phyloP scores from a whole-genome alignment of 2,113 vertebrate species.

The Dromiciops gliroides region DNA sequence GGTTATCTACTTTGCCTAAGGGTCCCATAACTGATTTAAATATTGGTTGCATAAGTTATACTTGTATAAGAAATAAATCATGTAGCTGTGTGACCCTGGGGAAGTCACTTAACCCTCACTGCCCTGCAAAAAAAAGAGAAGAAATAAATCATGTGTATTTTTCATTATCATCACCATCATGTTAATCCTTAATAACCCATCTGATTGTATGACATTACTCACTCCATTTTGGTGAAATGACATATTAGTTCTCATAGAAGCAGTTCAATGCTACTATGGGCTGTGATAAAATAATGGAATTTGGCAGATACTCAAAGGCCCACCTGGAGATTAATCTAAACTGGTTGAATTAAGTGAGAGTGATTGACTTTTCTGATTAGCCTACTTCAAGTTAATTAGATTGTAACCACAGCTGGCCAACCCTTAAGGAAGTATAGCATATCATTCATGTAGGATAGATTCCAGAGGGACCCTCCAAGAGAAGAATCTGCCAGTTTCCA shows the following conservation, averaged over 20 bases:
- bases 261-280: not conserved
- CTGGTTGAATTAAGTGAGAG: too few species aligned
- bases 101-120: too few species aligned
- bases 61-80: not conserved
- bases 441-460: not conserved
- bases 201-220: not conserved
- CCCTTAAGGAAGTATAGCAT: too few species aligned
- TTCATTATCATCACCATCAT: not conserved
- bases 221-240: not conserved
- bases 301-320: too few species aligned
- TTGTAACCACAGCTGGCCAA: too few species aligned
- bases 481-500: not conserved
- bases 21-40: not conserved
- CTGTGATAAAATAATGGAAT: too few species aligned
- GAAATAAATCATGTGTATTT: not conserved
- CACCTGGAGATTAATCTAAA: too few species aligned
- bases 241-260: not conserved
- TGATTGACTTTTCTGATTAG: too few species aligned
- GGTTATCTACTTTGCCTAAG: not conserved
- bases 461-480: not conserved
- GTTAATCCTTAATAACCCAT: not conserved
- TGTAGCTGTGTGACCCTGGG: too few species aligned
- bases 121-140: too few species aligned
- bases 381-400: too few species aligned
- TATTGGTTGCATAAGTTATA: not conserved